Evolutionary conservation across 2,888 invertebrate species (phyloP).

Genomic region (Drosophila mulleri): DNA sequence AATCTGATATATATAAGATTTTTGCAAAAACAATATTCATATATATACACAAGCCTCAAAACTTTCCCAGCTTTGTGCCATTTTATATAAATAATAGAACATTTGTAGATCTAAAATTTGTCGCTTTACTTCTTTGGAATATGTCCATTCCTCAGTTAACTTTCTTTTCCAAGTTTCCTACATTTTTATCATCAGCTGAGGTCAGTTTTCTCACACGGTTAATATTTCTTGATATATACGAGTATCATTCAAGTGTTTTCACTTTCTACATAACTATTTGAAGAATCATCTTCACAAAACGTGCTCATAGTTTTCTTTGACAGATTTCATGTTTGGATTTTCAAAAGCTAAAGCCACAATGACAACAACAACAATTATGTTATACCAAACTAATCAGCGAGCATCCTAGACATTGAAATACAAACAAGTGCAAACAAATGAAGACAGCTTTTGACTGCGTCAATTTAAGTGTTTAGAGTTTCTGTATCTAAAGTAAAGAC

Average conservation of each 20-base stretch:
- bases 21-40: too few relatives aligned
- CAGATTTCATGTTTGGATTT: constrained; percentile 5
- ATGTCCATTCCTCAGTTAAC: neutral
- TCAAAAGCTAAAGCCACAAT: constrained; percentile 3
- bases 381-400: constrained; percentile 34
- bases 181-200: neutral
- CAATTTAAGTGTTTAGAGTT: constrained; percentile 5
- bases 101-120: neutral
- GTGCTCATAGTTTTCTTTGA: constrained; percentile 15
- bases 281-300: constrained; percentile 42
- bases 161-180: neutral
- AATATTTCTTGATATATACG: constrained; percentile 13
- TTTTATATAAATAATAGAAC: too few relatives aligned
- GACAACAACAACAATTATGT: constrained; percentile 15
- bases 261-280: constrained; percentile 47
- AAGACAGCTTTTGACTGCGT: constrained; percentile 12
- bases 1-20: neutral
- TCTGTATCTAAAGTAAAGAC: neutral
- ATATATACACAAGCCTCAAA: too few relatives aligned
- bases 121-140: neutral
- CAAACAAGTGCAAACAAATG: neutral
- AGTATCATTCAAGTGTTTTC: constrained; percentile 39
- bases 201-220: constrained; percentile 31
- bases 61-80: too few relatives aligned
- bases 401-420: constrained; percentile 4